Evolutionary conservation across 2,797 vertebrate species (phyloP), one percentile per base, ranked within the genome.

Genomic region (Taeniopygia guttata): DNA sequence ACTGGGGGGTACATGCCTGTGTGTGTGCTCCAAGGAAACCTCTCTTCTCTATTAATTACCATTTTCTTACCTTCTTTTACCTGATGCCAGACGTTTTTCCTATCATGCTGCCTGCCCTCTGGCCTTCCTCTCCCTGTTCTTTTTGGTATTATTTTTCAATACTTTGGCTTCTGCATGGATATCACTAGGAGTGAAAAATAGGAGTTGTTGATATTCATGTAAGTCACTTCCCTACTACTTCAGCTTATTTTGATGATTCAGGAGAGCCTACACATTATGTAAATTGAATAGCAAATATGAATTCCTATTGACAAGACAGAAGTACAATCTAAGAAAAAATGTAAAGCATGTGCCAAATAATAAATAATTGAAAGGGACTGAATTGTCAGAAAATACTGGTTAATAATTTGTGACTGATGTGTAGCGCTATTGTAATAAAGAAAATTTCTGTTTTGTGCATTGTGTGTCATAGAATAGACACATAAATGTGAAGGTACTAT

Each of bases 231-330:
- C 84, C 60, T 66, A 29, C 54, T 85, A 72, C 69, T 87, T 93
- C 75, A 89, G 76, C 60, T 93, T 87, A 69, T 92, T 94, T 77
- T 88, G 92, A 78, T 93, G 92, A 91, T 90, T 96, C 85, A 94
- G 85, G 91, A 84, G 80, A 89, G 73, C 87, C 83, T 96, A 77
- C 80, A 60, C 25, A 20, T 93, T 84, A 91, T 93, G 92, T 85
- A 96, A 95, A 94, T 96, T 81, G 84, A 73, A 88, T 69, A 74
- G 83, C 79, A 91, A 93, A 96, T 93, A 79, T 63, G 82, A 87
- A 84, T 93, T 88, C 51, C 66, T 85, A 46, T 95, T 95, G 94
- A 94, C 69, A 92, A 91, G 87, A 62, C 51, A 81, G 85, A 93
- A 92, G 93, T 86, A 82, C 4, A 19, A 36, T 76, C 45, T 84